A percentile compares a stretch with the other conserved stretches of the same genome.
Evolutionary conservation across 2,113 vertebrate genomes (phyloP).

Genomic region (Callospermophilus lateralis): DNA sequence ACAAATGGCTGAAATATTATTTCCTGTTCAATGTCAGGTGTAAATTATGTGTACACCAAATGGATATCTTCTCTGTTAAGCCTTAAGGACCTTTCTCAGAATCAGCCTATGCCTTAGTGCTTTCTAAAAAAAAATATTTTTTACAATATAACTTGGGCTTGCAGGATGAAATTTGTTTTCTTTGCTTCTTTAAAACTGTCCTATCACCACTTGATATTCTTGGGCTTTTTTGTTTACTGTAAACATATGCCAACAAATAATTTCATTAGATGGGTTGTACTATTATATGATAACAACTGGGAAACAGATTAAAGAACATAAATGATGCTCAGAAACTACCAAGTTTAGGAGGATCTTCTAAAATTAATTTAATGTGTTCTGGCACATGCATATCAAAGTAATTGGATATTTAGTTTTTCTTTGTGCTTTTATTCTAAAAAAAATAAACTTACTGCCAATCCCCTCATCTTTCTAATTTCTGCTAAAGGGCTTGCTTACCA

Average conservation of each 20-base stretch:
- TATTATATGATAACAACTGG: neutral
- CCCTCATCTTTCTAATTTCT: neutral
- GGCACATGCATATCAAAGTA: neutral
- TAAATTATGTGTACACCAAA: neutral
- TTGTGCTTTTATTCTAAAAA: neutral
- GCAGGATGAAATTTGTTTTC: neutral
- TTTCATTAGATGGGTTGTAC: slow-evolving; percentile 20
- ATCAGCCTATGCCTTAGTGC: neutral
- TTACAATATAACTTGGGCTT: neutral
- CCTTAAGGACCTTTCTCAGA: neutral
- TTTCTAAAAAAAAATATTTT: neutral
- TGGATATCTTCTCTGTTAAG: neutral
- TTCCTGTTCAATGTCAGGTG: neutral
- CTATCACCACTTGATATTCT: neutral
- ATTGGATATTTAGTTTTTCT: neutral
- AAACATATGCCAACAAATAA: slow-evolving; percentile 10
- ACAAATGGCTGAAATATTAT: slow-evolving; percentile 28
- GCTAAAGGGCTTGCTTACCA: neutral
- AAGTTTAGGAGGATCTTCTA: neutral
- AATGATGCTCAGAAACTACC: neutral
- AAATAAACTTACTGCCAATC: neutral
- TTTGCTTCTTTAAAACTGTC: neutral
- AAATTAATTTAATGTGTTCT: slow-evolving; percentile 5
- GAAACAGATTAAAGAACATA: neutral
- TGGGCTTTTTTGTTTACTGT: neutral